Base-by-base conservation (phyloP, 2,797 vertebrate genomes). In the Sarcoramphus papa region DNA sequence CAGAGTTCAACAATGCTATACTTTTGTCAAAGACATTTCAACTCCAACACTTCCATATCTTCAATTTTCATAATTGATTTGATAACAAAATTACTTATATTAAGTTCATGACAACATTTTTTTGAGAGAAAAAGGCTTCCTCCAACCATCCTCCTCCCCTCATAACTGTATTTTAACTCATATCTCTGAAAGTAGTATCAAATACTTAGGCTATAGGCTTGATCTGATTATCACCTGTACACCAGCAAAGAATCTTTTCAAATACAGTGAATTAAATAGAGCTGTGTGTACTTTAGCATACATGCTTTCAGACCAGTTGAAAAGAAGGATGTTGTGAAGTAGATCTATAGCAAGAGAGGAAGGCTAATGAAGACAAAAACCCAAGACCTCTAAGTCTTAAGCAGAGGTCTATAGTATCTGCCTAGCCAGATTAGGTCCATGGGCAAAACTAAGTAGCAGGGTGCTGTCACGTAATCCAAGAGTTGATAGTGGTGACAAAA, bases 1-100 rank as follows among this genome's bases (percentile, higher is more conserved):
- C 74, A 79, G 76, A 79, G 83, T 93, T 94, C 93, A 97, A 54
- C 78, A 88, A 59, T 80, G 64, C 60, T 89, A 7, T 68, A n/a
- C 59, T 95, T 93, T 93, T 94, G 85, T 93, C 83, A 85, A 62
- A 94, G 83, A 45, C 48, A 62, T 83, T 95, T 95, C 68, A 95
- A 90, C 79, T 89, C 67, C 11, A 3, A 68, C 3, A 4, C 64
- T 89, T 93, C 85, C 51, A 11, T 85, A 69, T 89, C 69, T 94
- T 82, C 64, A 77, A 77, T 95, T 92, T 94, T 96, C 86, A 64
- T 95, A 95, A 96, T 87, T 96, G 88, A 80, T 85, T 86, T 94
- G 43, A 93, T 93, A 85, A 82, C 24, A 85, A 95, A 95, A 93
- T 95, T 88, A 51, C 79, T 79, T 85, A 9, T n/a, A 35, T 73